phyloP scores from a whole-genome alignment of 30 jellyfish, hydroid and myxozoan genomes.

The Aurelia sp. region DNA sequence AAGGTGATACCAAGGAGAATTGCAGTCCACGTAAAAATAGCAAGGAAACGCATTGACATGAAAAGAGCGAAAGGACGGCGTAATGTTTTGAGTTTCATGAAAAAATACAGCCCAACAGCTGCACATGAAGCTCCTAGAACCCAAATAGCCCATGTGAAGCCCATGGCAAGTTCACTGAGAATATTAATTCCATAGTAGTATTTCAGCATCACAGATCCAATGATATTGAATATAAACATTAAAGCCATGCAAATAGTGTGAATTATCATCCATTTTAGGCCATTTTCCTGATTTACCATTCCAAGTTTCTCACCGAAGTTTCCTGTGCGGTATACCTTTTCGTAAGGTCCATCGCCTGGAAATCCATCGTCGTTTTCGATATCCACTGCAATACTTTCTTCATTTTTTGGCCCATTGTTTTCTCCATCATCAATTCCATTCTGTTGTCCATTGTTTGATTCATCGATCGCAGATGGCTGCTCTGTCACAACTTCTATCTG shows the following conservation, averaged over 20 bases:
- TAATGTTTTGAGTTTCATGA: constrained; percentile 8
- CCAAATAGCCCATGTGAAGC: constrained; percentile 26
- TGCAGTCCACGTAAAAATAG: constrained; percentile 22
- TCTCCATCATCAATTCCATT: background rate
- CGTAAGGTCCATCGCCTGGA: background rate
- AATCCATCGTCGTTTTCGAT: background rate
- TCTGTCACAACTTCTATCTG: too few species aligned
- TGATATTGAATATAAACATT: constrained; percentile 11
- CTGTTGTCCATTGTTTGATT: too few species aligned
- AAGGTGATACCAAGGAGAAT: constrained; percentile 6
- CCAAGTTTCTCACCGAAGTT: constrained; percentile 51
- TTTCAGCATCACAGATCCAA: constrained; percentile 21
- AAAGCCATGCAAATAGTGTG: constrained; percentile 8
- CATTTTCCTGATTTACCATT: constrained; percentile 7
- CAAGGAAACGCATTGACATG: constrained; percentile 40
- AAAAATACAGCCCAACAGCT: background rate
- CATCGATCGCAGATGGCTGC: too few species aligned
- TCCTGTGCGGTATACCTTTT: constrained; percentile 46
- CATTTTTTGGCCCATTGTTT: background rate
- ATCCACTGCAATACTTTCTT: background rate
- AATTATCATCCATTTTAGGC: constrained; percentile 21
- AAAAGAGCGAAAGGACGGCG: constrained; percentile 40
- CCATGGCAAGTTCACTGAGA: constrained; percentile 26
- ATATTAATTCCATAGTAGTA: constrained; percentile 7
- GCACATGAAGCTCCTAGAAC: constrained; percentile 3